Evolutionary conservation across 2,797 vertebrate species (phyloP), one percentile per base, ranked within the genome.

Genomic region (Chelon labrosus): DNA sequence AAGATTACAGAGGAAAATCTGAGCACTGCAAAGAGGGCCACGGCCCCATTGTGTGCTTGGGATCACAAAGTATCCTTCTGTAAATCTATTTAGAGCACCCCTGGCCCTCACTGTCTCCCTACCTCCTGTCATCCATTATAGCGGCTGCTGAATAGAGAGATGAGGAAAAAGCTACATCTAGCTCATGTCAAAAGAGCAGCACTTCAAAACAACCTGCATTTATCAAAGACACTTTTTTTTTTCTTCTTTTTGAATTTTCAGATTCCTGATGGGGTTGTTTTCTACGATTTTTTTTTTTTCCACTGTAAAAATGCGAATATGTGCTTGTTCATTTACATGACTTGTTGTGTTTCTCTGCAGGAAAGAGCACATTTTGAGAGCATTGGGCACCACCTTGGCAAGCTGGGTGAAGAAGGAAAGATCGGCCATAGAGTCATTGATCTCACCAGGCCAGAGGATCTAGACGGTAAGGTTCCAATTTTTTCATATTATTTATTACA

Each of bases 391-490:
- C 98, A 96, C 72, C 92, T 99, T 82, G 95, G 97, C 61, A 99
- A 99, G 82, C 92, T 97, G 73, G 96, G 84, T 44, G 98, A 99
- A 79, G 98, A 99, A 41, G 97, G 95, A 67, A 99, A 99, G 92
- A 90, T 99, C 68, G 97, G 97, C 66, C 98, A 97, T 17, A 95
- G 98, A 85, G 97, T 99, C 82, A 99, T 99, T 3, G 98, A 99
- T 88, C 97, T 99, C 59, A 99, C 98, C 77, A 95, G 97, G 86
- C 98, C 98, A n/a, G 98, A 99, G 89, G 98, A 99, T 72, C 96
- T 98, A 41, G 98, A 99, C 56, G 98, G 98, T 99, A 94, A 96
- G 96, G 31, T 11, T 64, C 66, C 47, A 7, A 25, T 20, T 8
- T 49, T 50, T 22, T 16, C 31, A 51, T 10, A n/a, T 5, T 20